Evolutionary conservation across 2,888 invertebrate genomes (phyloP), one percentile per base, ranked within the genome.

Genomic region (Lycia hirtaria): DNA sequence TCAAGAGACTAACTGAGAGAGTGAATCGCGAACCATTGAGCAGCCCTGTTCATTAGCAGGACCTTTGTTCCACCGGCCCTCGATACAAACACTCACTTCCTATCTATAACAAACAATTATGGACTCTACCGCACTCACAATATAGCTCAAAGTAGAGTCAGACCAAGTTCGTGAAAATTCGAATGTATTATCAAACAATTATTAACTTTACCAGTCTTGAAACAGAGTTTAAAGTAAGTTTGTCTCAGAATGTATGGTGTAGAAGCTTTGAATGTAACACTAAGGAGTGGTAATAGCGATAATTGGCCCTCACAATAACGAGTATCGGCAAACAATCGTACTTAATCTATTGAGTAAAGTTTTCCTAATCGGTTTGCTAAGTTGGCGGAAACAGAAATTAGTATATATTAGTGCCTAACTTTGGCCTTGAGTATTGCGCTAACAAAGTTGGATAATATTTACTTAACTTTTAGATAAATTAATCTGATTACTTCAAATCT

Each of bases 41-140:
- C 67, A 64, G 68, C 64, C 26, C 67, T 62, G 73, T 74, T 80
- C 80, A 77, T 78, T 80, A 80, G 69, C 68, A 56, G 47, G 67
- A 68, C 76, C 67, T 78, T 78, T 78, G 78, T 78, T 38, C 45
- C 45, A 17, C 38, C 38, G 35, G 65, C 72, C 63, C 64, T 60
- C 64, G 61, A 69, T 69, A 72, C 71, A 69, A 70, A 71, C 71
- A 75, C 38, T 30, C 12, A 6, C 20, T n/a, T 9, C 17, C 32
- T 9, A n/a, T 4, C 15, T 12, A n/a, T 12, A 15, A 33, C 51
- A 7, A 30, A 7, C 28, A 12, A 30, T 2, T 45, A 9, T 22
- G n/a, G 1, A 45, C 22, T 22, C 22, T 53, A 53, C 12, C 20
- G 0, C 15, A 0, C 28, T 22, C 5, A 12, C 1, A 9, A 45